These are phyloP conservation scores for Glaucidium brasilianum DNA, from an alignment of 2,113 vertebrate species.

Conservation along the genomic window DNA sequence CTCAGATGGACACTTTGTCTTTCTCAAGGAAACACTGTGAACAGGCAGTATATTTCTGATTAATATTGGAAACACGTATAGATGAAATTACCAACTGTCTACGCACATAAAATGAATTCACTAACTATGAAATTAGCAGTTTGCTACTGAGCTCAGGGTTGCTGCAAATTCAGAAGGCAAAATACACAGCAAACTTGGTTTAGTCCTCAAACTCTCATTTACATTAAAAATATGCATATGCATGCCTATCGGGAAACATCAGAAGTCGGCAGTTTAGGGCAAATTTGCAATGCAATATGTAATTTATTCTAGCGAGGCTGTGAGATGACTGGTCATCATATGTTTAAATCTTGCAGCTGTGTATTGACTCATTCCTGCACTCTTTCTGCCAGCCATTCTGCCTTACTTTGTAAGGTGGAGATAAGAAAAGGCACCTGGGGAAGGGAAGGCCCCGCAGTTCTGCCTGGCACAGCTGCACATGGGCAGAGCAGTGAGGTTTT, in stretches of 20 bases:
- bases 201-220: not conserved
- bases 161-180: not conserved
- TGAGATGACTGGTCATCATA: not conserved
- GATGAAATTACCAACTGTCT: conserved; percentile 11
- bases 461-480: not conserved
- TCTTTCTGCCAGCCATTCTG: not conserved
- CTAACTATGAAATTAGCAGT: not conserved
- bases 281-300: not conserved
- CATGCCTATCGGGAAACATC: not conserved
- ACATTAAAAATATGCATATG: not conserved
- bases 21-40: not conserved
- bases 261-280: not conserved
- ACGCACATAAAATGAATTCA: not conserved
- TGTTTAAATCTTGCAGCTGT: not conserved
- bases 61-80: not conserved
- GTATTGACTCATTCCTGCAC: not conserved
- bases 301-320: not conserved
- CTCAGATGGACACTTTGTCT: not conserved
- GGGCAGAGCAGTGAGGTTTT: not conserved
- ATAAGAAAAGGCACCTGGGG: not conserved
- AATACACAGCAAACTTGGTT: not conserved
- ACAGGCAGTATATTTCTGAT: not conserved
- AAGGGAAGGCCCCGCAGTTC: not conserved
- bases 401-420: not conserved
- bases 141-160: not conserved